Base-by-base conservation (phyloP, 1,140 invertebrate species). In the Nasonia giraulti region DNA sequence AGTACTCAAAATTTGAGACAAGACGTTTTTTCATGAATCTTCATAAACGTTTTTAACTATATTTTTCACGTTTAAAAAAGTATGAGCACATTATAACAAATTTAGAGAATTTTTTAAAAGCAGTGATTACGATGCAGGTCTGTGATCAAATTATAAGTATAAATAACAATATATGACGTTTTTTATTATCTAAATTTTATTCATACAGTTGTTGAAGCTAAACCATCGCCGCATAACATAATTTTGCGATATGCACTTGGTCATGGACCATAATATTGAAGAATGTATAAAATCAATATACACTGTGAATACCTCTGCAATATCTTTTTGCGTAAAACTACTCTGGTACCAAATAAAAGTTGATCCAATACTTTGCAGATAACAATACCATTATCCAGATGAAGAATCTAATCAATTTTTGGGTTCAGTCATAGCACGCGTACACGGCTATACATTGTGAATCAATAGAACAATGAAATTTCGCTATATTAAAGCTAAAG, bases 171-270 rank as follows among this genome's bases (percentile, higher is more conserved):
- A n/a, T 17, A 62, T 20, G 55, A 62, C 17, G 55, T n/a, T n/a
- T 71, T 27, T 27, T 37, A 74, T 66, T 81, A 77, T 80, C 66
- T 80, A 84, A 83, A 50, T 33, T 75, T 80, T 80, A 79, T 84
- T 83, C 7, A 83, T 77, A 33, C 47, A 14, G 27, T 84, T 74
- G 62, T 55, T 69, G 81, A 84, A 87, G 81, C 86, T 82, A 62
- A 76, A 87, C 83, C 86, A 80, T 85, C 62, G 68, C 83, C 62
- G 50, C 62, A 47, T 40, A 79, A 79, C 44, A 73, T 84, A 83
- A 84, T 84, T 55, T 73, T 78, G 76, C 69, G 47, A 73, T 80
- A 84, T 73, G 66, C 23, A 23, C 23, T 44, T 44, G 8, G 40
- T 44, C 40, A 10, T 44, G 40, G 40, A 44, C 40, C 40, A 10